Evolutionary conservation across 2,797 vertebrate genomes (phyloP), one percentile per base, ranked within the genome.

Genomic region (Leucoraja ocellata): DNA sequence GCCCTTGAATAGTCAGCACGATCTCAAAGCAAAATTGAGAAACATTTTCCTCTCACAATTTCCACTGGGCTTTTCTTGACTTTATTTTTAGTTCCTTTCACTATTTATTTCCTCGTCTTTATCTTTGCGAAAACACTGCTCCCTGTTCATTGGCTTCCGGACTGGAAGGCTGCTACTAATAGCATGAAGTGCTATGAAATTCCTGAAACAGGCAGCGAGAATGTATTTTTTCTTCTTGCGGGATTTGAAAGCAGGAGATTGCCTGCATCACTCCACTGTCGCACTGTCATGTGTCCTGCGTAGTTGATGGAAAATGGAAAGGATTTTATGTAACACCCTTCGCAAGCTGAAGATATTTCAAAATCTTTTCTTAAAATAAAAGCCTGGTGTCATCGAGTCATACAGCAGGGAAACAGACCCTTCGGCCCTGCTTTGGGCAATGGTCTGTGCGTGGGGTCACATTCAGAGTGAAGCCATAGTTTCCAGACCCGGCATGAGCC

Each of bases 31-130:
- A 18, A 61, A 71, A n/a, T 68, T 39, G 32, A 36, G 61, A 65
- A 7, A 18, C 63, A 10, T 23, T 36, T 91, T 91, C 65, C 88
- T 46, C 86, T 91, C 63, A 39, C 23, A 21, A 91, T 71, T 91
- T 91, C 88, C 88, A 36, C 21, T 32, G 63, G 71, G 65, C n/a
- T 71, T 71, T 39, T 91, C 88, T 39, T 25, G n/a, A 39, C 5
- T 84, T 71, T 91, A 91, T 91, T 91, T 90, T 91, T 71, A 84
- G 88, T 32, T 91, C 32, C 71, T 91, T 36, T 18, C 1, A 91
- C 68, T 91, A 74, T 74, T 68, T 71, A 36, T 84, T 61, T 84
- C n/a, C 54, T 9, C 36, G 71, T 68, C n/a, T 21, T 39, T 32
- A 91, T 39, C 18, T 91, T 71, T 91, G 16, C 63, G 21, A 71